Conservation (phyloP, 2,113 vertebrate genomes). For the Saccopteryx bilineata region DNA sequence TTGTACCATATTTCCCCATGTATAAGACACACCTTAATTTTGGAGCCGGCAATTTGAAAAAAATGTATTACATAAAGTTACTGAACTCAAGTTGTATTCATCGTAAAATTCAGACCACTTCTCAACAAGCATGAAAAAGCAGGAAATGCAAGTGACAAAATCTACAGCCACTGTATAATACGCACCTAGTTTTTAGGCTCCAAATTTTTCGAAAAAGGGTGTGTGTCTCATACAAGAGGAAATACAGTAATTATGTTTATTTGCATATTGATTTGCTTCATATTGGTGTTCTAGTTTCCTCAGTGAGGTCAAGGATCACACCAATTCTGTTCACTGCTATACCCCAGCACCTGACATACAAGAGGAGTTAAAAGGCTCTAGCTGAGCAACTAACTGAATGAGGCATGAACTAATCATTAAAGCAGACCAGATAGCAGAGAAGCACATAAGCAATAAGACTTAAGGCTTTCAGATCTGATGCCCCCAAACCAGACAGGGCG, state of each 20-base stretch:
- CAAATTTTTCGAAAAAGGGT: too few species aligned
- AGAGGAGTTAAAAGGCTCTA: neutral
- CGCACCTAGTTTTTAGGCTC: too few species aligned
- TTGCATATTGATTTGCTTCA: neutral
- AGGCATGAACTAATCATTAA: neutral
- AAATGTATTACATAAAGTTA: too few species aligned
- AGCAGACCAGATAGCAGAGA: neutral
- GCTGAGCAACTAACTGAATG: neutral
- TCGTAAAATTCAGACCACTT: too few species aligned
- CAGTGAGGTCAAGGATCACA: neutral
- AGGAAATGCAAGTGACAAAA: too few species aligned
- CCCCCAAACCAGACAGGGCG: neutral
- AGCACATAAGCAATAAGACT: neutral
- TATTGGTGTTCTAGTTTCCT: neutral
- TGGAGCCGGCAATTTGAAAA: too few species aligned
- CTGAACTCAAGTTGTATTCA: too few species aligned
- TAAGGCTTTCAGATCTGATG: neutral
- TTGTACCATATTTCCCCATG: neutral
- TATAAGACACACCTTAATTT: too few species aligned
- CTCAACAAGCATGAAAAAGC: too few species aligned
- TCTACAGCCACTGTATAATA: too few species aligned
- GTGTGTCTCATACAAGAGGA: too few species aligned
- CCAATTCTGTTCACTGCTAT: neutral
- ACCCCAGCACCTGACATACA: neutral
- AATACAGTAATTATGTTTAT: neutral